phyloP scores from a whole-genome alignment of 1,140 invertebrate species.

The Papilio dardanus region DNA sequence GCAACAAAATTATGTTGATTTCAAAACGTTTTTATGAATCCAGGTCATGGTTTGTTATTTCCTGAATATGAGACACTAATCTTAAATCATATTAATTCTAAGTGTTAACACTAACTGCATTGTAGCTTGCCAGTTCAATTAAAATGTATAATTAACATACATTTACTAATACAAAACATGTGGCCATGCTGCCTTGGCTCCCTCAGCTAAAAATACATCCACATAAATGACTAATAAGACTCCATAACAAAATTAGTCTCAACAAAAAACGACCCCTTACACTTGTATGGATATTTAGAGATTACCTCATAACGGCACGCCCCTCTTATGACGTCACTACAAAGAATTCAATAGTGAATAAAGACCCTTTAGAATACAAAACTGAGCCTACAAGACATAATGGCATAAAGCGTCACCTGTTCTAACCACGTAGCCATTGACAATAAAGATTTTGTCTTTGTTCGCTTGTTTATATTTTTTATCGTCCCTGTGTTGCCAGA shows the following conservation, averaged over 20 bases:
- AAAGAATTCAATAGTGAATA: constrained; percentile 40
- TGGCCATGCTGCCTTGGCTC: not conserved
- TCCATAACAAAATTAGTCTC: constrained; percentile 33
- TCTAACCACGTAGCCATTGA: constrained; percentile 21
- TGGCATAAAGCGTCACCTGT: constrained; percentile 34
- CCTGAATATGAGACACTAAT: constrained; percentile 31
- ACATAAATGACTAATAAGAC: constrained; percentile 32
- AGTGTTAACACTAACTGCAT: constrained; percentile 16
- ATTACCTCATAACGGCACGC: constrained; percentile 60
- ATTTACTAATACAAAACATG: constrained; percentile 28
- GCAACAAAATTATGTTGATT: constrained; percentile 12
- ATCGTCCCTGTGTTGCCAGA: constrained; percentile 3
- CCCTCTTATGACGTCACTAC: constrained; percentile 53
- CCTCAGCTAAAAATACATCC: constrained; percentile 20
- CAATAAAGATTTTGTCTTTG: constrained; percentile 29
- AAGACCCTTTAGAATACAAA: constrained; percentile 40
- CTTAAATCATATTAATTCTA: not conserved
- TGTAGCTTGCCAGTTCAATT: constrained; percentile 8
- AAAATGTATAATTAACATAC: constrained; percentile 31
- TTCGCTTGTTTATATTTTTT: constrained; percentile 20
- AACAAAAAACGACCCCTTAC: constrained; percentile 38
- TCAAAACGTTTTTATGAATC: not conserved
- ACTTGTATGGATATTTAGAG: constrained; percentile 49
- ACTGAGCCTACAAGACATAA: constrained; percentile 15
- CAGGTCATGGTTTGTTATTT: constrained; percentile 21